Evolutionary conservation across 2,797 vertebrate species (phyloP).

Genomic region (Schizothorax lantsangensis): DNA sequence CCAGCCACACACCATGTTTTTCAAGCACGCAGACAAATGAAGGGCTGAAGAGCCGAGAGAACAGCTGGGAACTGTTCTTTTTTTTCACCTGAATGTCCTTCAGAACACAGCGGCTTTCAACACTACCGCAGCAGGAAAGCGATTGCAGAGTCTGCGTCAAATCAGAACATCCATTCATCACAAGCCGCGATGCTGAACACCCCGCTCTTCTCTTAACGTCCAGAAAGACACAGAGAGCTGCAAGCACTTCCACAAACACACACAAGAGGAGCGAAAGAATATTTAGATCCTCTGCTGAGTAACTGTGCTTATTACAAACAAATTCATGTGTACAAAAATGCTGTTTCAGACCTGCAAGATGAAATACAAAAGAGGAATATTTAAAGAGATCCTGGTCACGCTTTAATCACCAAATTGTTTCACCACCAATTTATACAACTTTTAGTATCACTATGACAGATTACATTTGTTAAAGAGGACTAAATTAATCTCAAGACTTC

Average conservation of each 20-base stretch:
- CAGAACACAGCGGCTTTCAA: constrained; percentile 47
- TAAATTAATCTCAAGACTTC: background rate
- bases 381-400: background rate
- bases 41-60: constrained; percentile 40
- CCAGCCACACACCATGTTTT: constrained; percentile 44
- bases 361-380: no score
- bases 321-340: constrained; percentile 31
- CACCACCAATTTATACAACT: background rate
- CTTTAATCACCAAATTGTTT: background rate
- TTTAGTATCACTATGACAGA: background rate
- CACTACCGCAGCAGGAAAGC: constrained; percentile 62
- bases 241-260: constrained; percentile 12
- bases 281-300: constrained; percentile 28
- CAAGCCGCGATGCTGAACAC: constrained; percentile 48
- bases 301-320: constrained; percentile 51
- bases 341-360: background rate
- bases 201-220: constrained; percentile 27
- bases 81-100: constrained; percentile 71
- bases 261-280: constrained; percentile 33
- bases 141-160: constrained; percentile 67
- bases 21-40: constrained; percentile 55
- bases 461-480: background rate
- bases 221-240: constrained; percentile 17
- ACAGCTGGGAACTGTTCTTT: constrained; percentile 60
- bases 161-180: constrained; percentile 66